Conservation (phyloP, 2,888 invertebrate genomes). For the Nebria salina region DNA sequence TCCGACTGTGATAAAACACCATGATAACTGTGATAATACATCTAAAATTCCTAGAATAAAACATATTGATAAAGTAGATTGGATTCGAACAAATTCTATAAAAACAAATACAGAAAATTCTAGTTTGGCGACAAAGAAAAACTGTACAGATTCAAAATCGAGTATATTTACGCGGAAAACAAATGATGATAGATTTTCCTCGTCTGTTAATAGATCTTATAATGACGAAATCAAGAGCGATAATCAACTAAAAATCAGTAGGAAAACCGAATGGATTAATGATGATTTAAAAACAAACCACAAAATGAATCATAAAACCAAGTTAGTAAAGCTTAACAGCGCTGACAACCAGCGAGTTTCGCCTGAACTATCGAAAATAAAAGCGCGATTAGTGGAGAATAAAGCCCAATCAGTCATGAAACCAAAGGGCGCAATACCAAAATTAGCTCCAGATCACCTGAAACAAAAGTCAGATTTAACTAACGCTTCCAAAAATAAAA, state of each 20-base stretch:
- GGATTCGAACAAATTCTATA: not conserved
- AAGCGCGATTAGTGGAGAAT: not conserved
- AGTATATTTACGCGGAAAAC: not conserved
- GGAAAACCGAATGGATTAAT: not conserved
- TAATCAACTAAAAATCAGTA: not conserved
- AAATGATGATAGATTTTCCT: not conserved
- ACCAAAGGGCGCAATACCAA: not conserved
- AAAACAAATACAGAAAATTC: too few relatives aligned
- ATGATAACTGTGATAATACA: not conserved
- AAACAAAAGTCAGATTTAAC: not conserved
- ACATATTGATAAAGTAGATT: not conserved
- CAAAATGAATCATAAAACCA: not conserved
- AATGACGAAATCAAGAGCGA: not conserved
- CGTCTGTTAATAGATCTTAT: not conserved
- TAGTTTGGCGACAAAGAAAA: not conserved
- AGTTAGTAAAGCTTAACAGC: not conserved
- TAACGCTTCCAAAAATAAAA: not conserved
- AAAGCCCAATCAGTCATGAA: not conserved
- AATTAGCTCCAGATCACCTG: not conserved
- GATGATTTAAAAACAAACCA: not conserved
- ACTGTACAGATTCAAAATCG: not conserved
- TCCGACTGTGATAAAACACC: not conserved
- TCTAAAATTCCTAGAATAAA: not conserved
- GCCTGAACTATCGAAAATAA: not conserved
- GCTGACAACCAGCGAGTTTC: not conserved